phyloP scores from a whole-genome alignment of 2,113 vertebrate genomes.

The Phasianus colchicus region DNA sequence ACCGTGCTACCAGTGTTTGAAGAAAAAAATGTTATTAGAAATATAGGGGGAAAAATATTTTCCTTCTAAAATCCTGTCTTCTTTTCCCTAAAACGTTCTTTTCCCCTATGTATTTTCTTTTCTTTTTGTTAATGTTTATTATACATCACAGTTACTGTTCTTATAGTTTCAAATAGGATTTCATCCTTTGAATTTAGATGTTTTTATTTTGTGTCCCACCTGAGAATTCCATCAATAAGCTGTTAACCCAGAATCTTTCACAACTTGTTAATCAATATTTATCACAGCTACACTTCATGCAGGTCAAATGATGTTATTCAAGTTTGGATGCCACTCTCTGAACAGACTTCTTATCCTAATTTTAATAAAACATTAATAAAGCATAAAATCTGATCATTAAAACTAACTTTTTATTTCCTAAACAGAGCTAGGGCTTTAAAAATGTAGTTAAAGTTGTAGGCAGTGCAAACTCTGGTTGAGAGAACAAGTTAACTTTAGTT shows the following conservation, averaged over 20 bases:
- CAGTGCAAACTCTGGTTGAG: not conserved
- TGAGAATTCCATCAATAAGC: not conserved
- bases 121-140: not conserved
- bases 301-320: not conserved
- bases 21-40: not conserved
- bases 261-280: not conserved
- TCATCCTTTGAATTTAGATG: not conserved
- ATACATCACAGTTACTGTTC: not conserved
- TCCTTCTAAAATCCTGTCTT: not conserved
- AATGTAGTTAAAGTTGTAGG: not conserved
- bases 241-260: not conserved
- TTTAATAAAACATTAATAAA: not conserved
- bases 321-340: not conserved
- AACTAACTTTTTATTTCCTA: not conserved
- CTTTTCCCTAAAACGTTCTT: not conserved
- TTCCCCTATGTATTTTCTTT: not conserved
- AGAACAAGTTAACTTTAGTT: not conserved
- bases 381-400: not conserved
- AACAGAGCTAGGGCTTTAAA: not conserved
- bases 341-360: not conserved
- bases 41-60: not conserved
- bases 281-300: not conserved
- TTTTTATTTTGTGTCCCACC: not conserved
- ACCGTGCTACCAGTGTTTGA: rapidly evolving
- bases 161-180: not conserved